These are phyloP conservation scores for Caenorhabditis parvicauda DNA, from an alignment of 2,888 invertebrate genomes.

Conservation along the genomic window DNA sequence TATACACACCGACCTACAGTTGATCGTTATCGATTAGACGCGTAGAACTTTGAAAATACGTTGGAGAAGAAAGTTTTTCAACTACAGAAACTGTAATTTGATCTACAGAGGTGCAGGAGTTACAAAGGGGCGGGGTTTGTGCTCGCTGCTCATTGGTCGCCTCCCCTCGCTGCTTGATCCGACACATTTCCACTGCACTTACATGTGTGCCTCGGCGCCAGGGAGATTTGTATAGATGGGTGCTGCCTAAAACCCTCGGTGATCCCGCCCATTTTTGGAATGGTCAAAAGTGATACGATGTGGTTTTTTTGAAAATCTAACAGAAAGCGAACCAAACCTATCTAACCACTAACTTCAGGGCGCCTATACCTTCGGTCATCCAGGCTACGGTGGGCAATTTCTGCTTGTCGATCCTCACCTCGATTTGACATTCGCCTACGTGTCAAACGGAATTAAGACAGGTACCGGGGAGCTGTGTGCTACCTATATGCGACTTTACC, in stretches of 20 bases:
- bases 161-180: background rate
- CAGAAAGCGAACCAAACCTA: background rate
- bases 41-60: no score
- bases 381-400: slow-evolving; percentile 57
- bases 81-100: no score
- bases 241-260: no score
- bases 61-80: no score
- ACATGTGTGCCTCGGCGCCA: no score
- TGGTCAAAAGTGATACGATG: background rate
- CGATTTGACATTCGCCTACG: slow-evolving; percentile 42
- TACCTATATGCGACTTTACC: slow-evolving; percentile 46
- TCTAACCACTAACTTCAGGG: slow-evolving; percentile 24
- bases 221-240: no score
- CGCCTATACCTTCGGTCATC: slow-evolving; percentile 54
- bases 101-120: no score
- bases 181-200: background rate
- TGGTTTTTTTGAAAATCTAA: background rate
- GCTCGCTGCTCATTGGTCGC: no score
- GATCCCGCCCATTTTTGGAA: no score
- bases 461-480: slow-evolving; percentile 53
- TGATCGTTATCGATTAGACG: no score
- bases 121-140: no score
- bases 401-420: slow-evolving; percentile 46
- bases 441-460: slow-evolving; percentile 55
- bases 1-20: no score